phyloP scores from a whole-genome alignment of 35 echinoderm and acorn worm species.

The Ptychodera flava region DNA sequence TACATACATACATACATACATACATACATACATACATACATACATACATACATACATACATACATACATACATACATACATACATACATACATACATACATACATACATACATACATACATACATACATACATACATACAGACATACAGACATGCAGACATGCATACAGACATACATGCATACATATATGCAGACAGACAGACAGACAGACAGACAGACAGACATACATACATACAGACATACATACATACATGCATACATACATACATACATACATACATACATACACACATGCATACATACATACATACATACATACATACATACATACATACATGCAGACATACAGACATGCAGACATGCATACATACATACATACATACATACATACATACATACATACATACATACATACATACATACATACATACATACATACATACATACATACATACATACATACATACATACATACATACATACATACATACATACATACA shows the following conservation, averaged over 20 bases:
- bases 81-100: not conserved
- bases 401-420: constrained; percentile 2
- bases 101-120: not conserved
- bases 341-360: not conserved
- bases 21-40: not conserved
- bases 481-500: constrained; percentile 2
- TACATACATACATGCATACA: not conserved
- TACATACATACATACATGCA: not conserved
- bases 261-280: constrained; percentile 2
- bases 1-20: not conserved
- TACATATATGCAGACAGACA: not conserved
- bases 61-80: not conserved
- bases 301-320: constrained; percentile 2
- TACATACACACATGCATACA: not conserved
- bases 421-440: constrained; percentile 2
- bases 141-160: not conserved
- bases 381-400: constrained; percentile 2
- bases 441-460: constrained; percentile 2
- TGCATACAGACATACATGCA: not conserved
- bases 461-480: constrained; percentile 2
- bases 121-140: not conserved
- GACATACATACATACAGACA: not conserved
- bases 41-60: not conserved
- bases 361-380: not conserved
- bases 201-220: not conserved